A percentile compares a stretch with the other conserved stretches of the same genome.
phyloP scores from a whole-genome alignment of 2,113 vertebrate genomes.

The Salvelinus sp. region DNA sequence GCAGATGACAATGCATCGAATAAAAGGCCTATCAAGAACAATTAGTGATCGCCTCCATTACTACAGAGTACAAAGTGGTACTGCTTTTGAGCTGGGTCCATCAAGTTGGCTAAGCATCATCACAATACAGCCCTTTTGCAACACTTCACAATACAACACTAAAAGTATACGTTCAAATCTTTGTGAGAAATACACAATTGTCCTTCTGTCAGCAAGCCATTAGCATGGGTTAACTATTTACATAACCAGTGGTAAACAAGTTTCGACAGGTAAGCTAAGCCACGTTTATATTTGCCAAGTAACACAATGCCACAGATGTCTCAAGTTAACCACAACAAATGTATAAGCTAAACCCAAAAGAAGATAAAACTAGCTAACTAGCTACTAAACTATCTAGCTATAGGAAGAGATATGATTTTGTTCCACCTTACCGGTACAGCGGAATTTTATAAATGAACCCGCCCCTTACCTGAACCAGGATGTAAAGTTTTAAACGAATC shows the following conservation, averaged over 20 bases:
- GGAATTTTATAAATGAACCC: conserved; percentile 49
- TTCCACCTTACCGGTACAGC: conserved; percentile 8
- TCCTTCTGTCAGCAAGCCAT: background rate
- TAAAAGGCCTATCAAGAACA: background rate
- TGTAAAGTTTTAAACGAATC: conserved; percentile 45
- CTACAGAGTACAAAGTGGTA: background rate
- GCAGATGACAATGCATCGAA: background rate
- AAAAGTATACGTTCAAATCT: background rate
- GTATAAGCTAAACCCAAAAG: too few relatives aligned
- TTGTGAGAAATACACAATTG: background rate
- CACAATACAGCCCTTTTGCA: background rate
- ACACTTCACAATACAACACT: background rate
- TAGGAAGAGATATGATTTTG: too few relatives aligned
- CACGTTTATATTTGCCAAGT: too few relatives aligned
- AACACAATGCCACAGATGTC: background rate
- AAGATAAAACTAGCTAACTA: too few relatives aligned
- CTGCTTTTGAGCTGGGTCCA: too few relatives aligned
- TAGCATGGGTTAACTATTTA: conserved; percentile 1
- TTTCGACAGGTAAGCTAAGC: background rate
- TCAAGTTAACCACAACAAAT: background rate
- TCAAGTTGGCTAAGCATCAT: background rate
- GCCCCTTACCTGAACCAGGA: conserved; percentile 66
- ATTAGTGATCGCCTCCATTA: background rate
- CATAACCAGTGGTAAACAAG: background rate
- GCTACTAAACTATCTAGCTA: too few relatives aligned